Base-by-base conservation (phyloP, 1,140 invertebrate species). In the Drosophila mauritiana region DNA sequence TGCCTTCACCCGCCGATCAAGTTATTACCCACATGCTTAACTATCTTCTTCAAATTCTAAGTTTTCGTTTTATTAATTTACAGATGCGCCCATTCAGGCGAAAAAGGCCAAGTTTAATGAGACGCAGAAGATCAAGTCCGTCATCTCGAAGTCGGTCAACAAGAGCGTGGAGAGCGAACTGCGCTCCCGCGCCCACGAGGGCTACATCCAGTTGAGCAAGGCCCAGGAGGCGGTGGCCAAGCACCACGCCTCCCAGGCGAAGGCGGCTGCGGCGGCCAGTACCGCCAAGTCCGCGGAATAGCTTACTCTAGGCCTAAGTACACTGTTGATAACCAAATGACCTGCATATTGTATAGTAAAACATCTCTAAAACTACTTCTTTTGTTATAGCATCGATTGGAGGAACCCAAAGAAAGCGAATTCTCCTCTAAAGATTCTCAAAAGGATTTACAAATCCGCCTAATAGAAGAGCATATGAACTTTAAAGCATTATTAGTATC, bases 71-170 rank as follows among this genome's bases (percentile, higher is more conserved):
- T 46, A 13, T 52, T 52, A 11, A 49, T 10, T 56, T 17, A 8
- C 40, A 92, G 91, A 95, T 92, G 93, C 93, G 36, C 95, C 95
- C 6, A 94, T 95, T 39, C 93, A 94, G 67, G 93, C 94, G 0
- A 95, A 95, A 78, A 95, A 95, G 74, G 68, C 91, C 11, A 94
- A 94, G 80, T 92, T 93, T 22, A 91, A 93, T 74, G 94, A 95
- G 80, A 80, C 93, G 0, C 92, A 94, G 39, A 95, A 95, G 73
- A 92, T 95, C 15, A 95, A 95, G 69, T 93, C 94, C 67, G 93
- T 93, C 12, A 93, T 95, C 25, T 93, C 94, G 0, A 95, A 94
- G 90, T 94, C 93, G 7, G 93, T 95, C 0, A 95, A 95, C 78
- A 94, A 93, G 81, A 92, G 93, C 3, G 93, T 94, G 20, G 95